Base-by-base conservation (phyloP, 2,797 vertebrate species). In the Tapirus indicus region DNA sequence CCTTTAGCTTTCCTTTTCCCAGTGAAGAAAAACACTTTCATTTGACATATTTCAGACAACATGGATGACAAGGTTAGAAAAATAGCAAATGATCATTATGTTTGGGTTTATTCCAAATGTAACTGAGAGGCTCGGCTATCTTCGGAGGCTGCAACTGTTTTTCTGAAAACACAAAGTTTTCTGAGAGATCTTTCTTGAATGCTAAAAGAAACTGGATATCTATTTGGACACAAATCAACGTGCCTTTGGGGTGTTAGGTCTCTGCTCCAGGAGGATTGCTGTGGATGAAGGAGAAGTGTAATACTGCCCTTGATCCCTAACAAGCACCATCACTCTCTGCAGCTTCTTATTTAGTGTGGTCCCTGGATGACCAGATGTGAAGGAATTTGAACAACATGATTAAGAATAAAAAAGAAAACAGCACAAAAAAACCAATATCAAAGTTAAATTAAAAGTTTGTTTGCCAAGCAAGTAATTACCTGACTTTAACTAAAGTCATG, bases 11-110 rank as follows among this genome's bases (percentile, higher is more conserved):
- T 97, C 95, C 32, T 71, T 97, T 99, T 99, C 98, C 98, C 98
- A 98, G 98, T 98, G 96, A 99, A 99, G 98, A 98, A 98, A 98
- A 99, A 98, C 98, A 99, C 98, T 99, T 98, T 98, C 98, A 98
- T 97, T 98, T 94, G 62, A 96, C 94, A 89, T 93, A 80, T 87
- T 95, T 98, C 96, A 89, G 94, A 98, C 96, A 97, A 98, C 91
- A 97, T 88, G 84, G 95, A 94, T 91, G 98, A 96, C 83, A 96
- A 92, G 32, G 64, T 95, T 96, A 98, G 92, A 97, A 94, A 98
- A 98, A 93, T 12, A 96, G 82, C 90, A 98, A 62, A 93, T 93
- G 97, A 96, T 78, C 77, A 68, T 86, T 96, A 82, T 54, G 94
- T 68, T 80, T 88, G 91, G 74, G 69, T 29, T 95, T 91, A 79